phyloP scores from a whole-genome alignment of 2,797 vertebrate species.

The Rhabdophis nuchalis region DNA sequence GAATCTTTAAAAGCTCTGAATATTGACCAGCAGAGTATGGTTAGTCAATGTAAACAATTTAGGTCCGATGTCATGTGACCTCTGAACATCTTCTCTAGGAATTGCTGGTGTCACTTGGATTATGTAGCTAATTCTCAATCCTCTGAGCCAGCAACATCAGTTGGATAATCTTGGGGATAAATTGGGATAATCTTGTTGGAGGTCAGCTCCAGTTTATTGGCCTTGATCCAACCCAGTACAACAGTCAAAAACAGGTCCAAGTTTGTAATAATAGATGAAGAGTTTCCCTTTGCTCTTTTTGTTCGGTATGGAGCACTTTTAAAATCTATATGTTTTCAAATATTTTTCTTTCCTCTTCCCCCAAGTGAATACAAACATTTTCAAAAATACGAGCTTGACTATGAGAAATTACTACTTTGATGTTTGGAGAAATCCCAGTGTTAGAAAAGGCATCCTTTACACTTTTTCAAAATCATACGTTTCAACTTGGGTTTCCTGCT shows the following conservation, averaged over 20 bases:
- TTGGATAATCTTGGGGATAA: neutral
- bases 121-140: neutral
- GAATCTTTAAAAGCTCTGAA: neutral
- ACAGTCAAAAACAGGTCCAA: neutral
- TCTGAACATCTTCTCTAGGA: neutral
- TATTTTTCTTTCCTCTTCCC: conserved; percentile 35
- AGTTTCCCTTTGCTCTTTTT: conserved; percentile 43
- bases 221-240: neutral
- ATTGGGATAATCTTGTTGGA: neutral
- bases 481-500: conserved; percentile 19
- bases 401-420: conserved; percentile 7
- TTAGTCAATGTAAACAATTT: neutral
- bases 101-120: neutral
- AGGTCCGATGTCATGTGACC: neutral
- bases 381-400: conserved; percentile 18
- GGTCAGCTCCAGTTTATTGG: neutral
- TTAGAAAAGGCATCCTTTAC: neutral
- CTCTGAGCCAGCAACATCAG: neutral
- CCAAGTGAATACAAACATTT: conserved; percentile 46
- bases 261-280: neutral
- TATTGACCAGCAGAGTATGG: neutral
- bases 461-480: conserved; percentile 12
- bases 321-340: conserved; percentile 22
- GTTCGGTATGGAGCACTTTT: conserved; percentile 29
- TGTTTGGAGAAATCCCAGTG: conserved; percentile 16